These are phyloP conservation scores for Andrena bicolor DNA, from an alignment of 2,888 invertebrate genomes.

Conservation along the genomic window DNA sequence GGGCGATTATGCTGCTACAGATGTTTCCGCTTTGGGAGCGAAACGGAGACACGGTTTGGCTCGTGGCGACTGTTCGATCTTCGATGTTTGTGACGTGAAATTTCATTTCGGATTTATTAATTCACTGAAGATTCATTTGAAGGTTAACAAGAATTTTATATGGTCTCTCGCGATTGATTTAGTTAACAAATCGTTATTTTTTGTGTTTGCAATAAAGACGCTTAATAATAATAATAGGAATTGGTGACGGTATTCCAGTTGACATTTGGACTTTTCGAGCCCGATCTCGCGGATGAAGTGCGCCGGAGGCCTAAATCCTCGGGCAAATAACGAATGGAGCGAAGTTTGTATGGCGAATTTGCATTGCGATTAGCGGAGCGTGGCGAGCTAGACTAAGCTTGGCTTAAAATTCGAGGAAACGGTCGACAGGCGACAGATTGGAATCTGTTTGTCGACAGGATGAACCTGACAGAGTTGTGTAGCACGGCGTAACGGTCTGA, in stretches of 20 bases:
- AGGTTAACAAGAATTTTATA: too few relatives aligned
- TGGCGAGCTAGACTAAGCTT: conserved; percentile 31
- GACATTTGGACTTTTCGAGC: background rate
- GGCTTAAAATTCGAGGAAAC: conserved; percentile 59
- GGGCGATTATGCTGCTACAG: conserved; percentile 6
- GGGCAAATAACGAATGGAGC: conserved; percentile 52
- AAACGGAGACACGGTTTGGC: background rate
- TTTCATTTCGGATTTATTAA: background rate
- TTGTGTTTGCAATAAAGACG: too few relatives aligned
- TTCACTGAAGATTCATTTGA: too few relatives aligned
- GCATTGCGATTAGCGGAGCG: conserved; percentile 39
- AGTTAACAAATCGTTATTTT: too few relatives aligned
- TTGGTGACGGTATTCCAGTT: background rate
- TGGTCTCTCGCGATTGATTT: background rate
- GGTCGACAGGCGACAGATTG: conserved; percentile 43
- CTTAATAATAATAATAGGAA: too few relatives aligned
- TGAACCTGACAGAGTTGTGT: conserved; percentile 45
- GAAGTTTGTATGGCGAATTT: conserved; percentile 38
- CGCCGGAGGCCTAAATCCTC: conserved; percentile 27
- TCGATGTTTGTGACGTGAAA: background rate
- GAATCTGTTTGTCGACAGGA: conserved; percentile 69
- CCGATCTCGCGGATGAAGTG: background rate
- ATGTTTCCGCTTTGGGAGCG: conserved; percentile 2
- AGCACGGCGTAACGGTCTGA: conserved; percentile 43
- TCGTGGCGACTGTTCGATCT: background rate